Conservation (phyloP, 2,888 invertebrate species). For the Psylliodes chrysocephalus region DNA sequence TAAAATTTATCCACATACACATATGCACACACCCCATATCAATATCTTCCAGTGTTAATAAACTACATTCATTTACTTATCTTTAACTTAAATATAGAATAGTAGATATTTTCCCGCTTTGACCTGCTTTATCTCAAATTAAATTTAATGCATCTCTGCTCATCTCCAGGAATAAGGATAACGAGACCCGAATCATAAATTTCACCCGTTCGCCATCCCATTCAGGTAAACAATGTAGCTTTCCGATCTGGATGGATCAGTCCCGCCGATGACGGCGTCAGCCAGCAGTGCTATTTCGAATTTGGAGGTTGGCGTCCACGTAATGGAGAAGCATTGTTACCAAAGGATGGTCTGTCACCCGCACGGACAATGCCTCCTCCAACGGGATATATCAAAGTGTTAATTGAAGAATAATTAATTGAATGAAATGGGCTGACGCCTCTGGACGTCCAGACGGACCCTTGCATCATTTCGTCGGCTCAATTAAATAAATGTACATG, state of each 20-base stretch:
- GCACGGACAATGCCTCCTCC: conserved; percentile 43
- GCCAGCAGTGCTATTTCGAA: conserved; percentile 7
- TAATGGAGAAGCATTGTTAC: conserved; percentile 47
- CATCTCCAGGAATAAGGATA: not conserved
- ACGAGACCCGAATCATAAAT: not conserved
- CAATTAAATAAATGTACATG: not conserved
- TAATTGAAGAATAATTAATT: conserved; percentile 61
- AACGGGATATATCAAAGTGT: conserved; percentile 54
- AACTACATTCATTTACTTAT: too few relatives aligned
- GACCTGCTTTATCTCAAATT: too few relatives aligned
- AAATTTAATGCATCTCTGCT: not conserved
- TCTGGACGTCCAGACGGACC: conserved; percentile 14
- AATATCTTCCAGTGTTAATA: too few relatives aligned
- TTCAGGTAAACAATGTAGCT: conserved; percentile 17
- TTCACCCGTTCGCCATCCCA: not conserved
- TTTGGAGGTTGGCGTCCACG: conserved; percentile 20
- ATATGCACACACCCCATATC: too few relatives aligned
- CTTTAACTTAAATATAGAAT: too few relatives aligned
- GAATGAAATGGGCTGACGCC: conserved; percentile 55
- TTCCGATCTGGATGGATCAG: conserved; percentile 7
- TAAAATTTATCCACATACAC: too few relatives aligned
- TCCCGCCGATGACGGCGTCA: too few relatives aligned
- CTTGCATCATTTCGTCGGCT: not conserved
- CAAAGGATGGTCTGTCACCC: conserved; percentile 33
- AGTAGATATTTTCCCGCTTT: too few relatives aligned